Evolutionary conservation across 2,888 invertebrate genomes (phyloP).

Genomic region (Embidobia sp.): DNA sequence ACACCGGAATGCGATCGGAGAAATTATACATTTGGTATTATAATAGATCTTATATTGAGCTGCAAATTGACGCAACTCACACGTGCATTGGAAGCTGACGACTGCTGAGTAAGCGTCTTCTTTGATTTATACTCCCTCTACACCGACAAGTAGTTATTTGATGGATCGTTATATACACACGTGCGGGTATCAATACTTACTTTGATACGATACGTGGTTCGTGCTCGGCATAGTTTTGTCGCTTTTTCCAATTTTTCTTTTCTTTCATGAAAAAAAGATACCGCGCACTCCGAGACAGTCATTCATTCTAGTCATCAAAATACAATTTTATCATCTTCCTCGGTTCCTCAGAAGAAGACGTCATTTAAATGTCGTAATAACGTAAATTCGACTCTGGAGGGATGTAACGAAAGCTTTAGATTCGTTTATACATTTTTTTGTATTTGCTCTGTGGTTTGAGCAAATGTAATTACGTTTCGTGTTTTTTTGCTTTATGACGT

Average conservation of each 20-base stretch:
- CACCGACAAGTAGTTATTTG: slow-evolving; percentile 51
- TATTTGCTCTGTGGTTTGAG: too few species aligned
- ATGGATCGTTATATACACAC: slow-evolving; percentile 52
- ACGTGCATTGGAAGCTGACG: slow-evolving; percentile 54
- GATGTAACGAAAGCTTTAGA: too few species aligned
- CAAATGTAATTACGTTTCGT: too few species aligned
- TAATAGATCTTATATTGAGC: slow-evolving; percentile 70
- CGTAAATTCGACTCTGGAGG: too few species aligned
- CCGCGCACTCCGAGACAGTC: not conserved
- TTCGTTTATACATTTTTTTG: too few species aligned
- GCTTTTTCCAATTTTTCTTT: slow-evolving; percentile 35
- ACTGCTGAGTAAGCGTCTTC: slow-evolving; percentile 37
- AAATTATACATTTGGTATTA: slow-evolving; percentile 71
- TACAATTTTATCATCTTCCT: slow-evolving; percentile 15
- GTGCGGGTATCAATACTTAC: slow-evolving; percentile 51
- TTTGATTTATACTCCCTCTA: slow-evolving; percentile 42
- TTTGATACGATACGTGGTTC: slow-evolving; percentile 51
- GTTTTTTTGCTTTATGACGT: too few species aligned
- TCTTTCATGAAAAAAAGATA: slow-evolving; percentile 15
- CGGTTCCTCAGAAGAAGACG: not conserved
- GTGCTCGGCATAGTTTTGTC: slow-evolving; percentile 44
- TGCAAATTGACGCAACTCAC: slow-evolving; percentile 68
- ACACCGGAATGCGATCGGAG: slow-evolving; percentile 3
- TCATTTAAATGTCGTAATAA: slow-evolving; percentile 15
- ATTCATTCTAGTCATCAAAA: slow-evolving; percentile 16